Evolutionary conservation across 2,113 vertebrate species (phyloP).

Genomic region (Sinocyclocheilus rhinocerous): DNA sequence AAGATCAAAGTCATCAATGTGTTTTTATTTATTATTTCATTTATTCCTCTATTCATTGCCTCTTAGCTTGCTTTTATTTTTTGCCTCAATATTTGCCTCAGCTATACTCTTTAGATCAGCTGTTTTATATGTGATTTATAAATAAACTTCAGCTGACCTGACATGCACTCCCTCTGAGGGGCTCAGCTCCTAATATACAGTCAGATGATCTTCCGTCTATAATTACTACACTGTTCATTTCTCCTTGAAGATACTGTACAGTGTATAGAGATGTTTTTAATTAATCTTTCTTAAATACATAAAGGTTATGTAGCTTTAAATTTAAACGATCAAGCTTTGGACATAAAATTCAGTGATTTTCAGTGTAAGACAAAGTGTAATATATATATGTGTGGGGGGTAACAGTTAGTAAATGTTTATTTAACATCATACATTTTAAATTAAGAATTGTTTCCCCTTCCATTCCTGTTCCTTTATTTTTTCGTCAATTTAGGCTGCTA

Average conservation of each 20-base stretch:
- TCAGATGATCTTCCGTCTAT: not conserved
- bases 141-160: not conserved
- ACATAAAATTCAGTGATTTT: not conserved
- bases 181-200: not conserved
- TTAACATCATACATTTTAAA: not conserved
- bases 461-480: too few species aligned
- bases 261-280: too few species aligned
- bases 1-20: not conserved
- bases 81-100: not conserved
- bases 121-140: not conserved
- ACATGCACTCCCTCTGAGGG: not conserved
- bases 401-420: not conserved
- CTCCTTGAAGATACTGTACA: not conserved
- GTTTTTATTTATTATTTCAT: not conserved
- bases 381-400: too few species aligned
- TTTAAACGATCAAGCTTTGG: not conserved
- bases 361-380: not conserved
- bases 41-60: not conserved
- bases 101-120: not conserved
- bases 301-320: not conserved
- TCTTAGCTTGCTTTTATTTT: not conserved
- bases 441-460: not conserved
- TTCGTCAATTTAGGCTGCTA: not conserved
- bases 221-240: constrained; percentile 5
- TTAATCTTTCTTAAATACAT: not conserved